Base-by-base conservation (phyloP, 2,888 invertebrate species). In the Drosophila fungiperda region DNA sequence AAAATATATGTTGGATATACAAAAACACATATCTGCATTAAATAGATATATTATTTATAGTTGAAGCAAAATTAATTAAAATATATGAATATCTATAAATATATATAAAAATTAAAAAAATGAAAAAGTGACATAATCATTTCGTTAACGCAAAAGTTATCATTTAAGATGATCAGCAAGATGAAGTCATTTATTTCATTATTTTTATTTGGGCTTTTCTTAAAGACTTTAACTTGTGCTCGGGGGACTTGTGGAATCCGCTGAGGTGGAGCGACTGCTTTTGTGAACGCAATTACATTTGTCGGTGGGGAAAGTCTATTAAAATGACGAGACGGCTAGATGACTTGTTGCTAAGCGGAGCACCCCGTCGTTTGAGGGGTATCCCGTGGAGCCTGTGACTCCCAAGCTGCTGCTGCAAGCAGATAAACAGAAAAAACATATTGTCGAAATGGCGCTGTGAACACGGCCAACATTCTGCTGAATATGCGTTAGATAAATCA, bases 401-500 rank as follows among this genome's bases (percentile, higher is more conserved):
- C 15, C 15, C 15, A 32, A n/a, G 26, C 29, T 29, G 33, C 3
- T 20, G 17, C 9, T 26, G 32, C 17, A 11, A 17, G n/a, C 20
- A 17, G 50, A 58, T 52, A 52, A 66, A 66, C 62, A 69, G 68
- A 73, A 72, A 72, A 81, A 69, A 66, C 71, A 70, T 80, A 69
- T 78, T 85, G 73, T 63, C 60, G 63, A 62, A 69, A 80, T 77
- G 77, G 69, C 17, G 61, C 26, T 63, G 42, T 6, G 48, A 40
- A 69, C 70, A 65, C 55, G 66, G 50, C 40, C 40, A 15, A 60
- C 53, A 58, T 68, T 66, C 65, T 45, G 65, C 45, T 53, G 64
- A 36, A 64, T 59, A n/a, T 62, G 62, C 68, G 76, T 61, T 68
- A 79, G 80, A 89, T 84, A 89, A 86, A 87, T 87, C 89, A 89